phyloP scores from a whole-genome alignment of 2,888 invertebrate species.

The Parasteatoda lunata region DNA sequence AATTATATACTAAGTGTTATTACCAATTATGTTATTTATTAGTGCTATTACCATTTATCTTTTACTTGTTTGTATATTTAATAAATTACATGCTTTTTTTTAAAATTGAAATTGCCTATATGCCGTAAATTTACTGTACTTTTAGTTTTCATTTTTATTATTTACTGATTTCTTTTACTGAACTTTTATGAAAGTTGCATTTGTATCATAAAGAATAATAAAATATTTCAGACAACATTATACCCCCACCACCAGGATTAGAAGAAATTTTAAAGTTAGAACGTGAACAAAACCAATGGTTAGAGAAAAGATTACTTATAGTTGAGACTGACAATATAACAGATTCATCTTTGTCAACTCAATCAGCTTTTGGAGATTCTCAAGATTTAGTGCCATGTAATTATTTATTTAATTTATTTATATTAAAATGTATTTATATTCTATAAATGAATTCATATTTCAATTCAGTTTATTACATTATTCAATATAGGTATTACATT shows the following conservation, averaged over 20 bases:
- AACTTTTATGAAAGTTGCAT: background rate
- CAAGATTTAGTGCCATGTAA: constrained; percentile 37
- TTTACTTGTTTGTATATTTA: too few relatives aligned
- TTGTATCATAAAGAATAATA: background rate
- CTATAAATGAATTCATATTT: too few relatives aligned
- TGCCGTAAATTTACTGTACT: background rate
- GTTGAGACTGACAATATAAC: constrained; percentile 30
- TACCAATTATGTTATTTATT: too few relatives aligned
- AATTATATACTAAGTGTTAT: too few relatives aligned
- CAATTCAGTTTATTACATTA: too few relatives aligned
- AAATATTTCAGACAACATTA: constrained; percentile 42
- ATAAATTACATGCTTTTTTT: too few relatives aligned
- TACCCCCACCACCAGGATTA: constrained; percentile 53
- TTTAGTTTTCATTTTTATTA: background rate
- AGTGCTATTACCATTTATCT: too few relatives aligned
- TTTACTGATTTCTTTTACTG: background rate
- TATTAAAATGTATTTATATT: too few relatives aligned
- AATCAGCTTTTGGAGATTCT: constrained; percentile 13
- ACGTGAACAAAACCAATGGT: constrained; percentile 49
- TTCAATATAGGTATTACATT: too few relatives aligned
- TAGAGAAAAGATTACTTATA: constrained; percentile 42
- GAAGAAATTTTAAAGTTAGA: constrained; percentile 60
- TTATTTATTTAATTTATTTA: background rate
- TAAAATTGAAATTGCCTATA: too few relatives aligned
- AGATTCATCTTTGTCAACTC: constrained; percentile 16